Conservation (phyloP, 2,888 invertebrate genomes). For the Pardosa pseudoannulata region DNA sequence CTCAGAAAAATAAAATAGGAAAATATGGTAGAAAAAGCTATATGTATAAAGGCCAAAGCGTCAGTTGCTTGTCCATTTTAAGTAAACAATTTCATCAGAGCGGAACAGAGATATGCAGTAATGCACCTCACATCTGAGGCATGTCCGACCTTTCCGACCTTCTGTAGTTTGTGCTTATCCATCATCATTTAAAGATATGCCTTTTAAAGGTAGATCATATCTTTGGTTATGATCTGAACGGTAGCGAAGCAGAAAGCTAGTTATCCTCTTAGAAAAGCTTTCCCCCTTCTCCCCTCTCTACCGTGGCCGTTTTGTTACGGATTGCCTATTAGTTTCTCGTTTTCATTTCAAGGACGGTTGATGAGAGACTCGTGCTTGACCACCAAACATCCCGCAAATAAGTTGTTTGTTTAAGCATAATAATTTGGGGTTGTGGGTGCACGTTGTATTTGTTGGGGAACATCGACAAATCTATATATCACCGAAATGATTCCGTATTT, state of each 20-base stretch:
- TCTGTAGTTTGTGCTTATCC: constrained; percentile 32
- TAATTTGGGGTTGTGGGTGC: too few relatives aligned
- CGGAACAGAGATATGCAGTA: background rate
- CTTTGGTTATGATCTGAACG: constrained; percentile 19
- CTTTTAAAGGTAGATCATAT: constrained; percentile 32
- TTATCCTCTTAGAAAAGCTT: background rate
- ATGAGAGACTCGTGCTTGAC: background rate
- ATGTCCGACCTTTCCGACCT: constrained; percentile 47
- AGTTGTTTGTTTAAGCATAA: background rate
- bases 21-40: too few relatives aligned
- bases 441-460: too few relatives aligned
- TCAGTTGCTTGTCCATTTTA: background rate
- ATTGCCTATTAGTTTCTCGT: background rate
- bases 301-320: background rate
- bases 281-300: background rate
- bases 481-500: too few relatives aligned
- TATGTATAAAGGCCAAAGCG: too few relatives aligned
- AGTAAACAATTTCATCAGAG: background rate
- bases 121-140: background rate
- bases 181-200: constrained; percentile 50
- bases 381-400: background rate
- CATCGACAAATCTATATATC: too few relatives aligned
- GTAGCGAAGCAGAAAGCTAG: constrained; percentile 17
- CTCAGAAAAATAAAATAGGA: too few relatives aligned
- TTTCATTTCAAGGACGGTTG: background rate